Percentiles rank a stretch among this genome's conserved stretches.
phyloP scores from a whole-genome alignment of 1,140 invertebrate genomes.

The Drosophila busckii region DNA sequence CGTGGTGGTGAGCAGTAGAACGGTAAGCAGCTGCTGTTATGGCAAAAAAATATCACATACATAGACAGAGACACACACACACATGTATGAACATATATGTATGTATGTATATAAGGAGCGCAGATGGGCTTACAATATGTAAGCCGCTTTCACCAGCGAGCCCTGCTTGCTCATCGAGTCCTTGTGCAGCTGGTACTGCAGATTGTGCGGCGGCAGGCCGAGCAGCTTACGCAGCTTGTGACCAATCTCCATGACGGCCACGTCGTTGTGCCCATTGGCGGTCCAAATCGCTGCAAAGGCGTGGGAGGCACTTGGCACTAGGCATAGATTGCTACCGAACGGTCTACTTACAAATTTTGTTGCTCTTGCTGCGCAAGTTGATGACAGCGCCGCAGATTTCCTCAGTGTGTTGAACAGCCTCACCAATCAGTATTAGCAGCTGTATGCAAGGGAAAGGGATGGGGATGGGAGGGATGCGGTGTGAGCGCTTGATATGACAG shows the following conservation, averaged over 20 bases:
- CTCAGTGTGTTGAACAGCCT: conserved; percentile 95
- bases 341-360: conserved; percentile 89
- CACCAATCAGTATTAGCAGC: conserved; percentile 96
- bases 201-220: conserved; percentile 79
- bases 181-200: conserved; percentile 90
- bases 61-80: neutral
- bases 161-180: conserved; percentile 91
- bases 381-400: conserved; percentile 97
- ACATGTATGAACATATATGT: neutral
- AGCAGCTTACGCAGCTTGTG: conserved; percentile 92
- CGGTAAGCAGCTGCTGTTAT: conserved; percentile 1
- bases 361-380: conserved; percentile 93
- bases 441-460: conserved; percentile 11
- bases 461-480: neutral
- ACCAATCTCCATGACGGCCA: conserved; percentile 90
- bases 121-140: conserved; percentile 83
- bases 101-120: no score
- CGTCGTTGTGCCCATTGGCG: conserved; percentile 86
- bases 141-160: conserved; percentile 90
- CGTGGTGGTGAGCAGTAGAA: neutral
- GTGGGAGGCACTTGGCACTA: neutral
- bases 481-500: conserved; percentile 9
- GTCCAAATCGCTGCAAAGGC: conserved; percentile 89
- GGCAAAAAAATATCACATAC: conserved; percentile 1
- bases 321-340: neutral